Base-by-base conservation (phyloP, 2,888 invertebrate species). In the Ametastegia equiseti region DNA sequence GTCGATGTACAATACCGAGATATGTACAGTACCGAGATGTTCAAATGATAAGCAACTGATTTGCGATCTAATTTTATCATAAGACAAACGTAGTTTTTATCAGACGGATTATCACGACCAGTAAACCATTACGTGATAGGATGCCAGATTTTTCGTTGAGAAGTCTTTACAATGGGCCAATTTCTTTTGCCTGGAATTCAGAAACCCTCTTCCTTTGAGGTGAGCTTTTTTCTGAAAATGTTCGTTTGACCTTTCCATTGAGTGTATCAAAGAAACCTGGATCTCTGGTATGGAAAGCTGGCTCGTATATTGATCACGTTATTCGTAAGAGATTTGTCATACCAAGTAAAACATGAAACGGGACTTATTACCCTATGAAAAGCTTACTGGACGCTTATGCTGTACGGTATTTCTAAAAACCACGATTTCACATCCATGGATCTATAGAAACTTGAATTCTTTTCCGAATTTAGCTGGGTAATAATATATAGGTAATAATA, bases 401-500 rank as follows among this genome's bases (percentile, higher is more conserved):
- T 15, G 15, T 15, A 1, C 30, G 30, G 27, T 15, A 11, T 5
- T 60, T 30, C 60, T 30, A 30, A 30, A 60, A 30, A 30, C 60
- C 30, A 30, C 15, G 9, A 60, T 2, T 60, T 30, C 60, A 60
- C 15, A 30, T 30, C 11, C 15, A 42, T 42, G 9, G 42, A 42
- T n/a, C n/a, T n/a, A 42, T 42, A 42, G 6, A 42, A 42, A 9
- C 9, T 9, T 6, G 9, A 6, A 42, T 42, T 42, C 42, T 42
- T 42, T 9, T 42, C 5, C 42, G 9, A 42, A 42, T 5, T 6
- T 42, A 6, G 42, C 5, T 9, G 42, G 9, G 42, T 42, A 6
- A 42, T n/a, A n/a, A n/a, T n/a, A n/a, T n/a, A 0, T 7, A 0
- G 0, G 75, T 4, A 0, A 7, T 0, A 78, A 91, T 2, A 0